phyloP scores from a whole-genome alignment of 2,888 invertebrate genomes.

The Callimorpha dominula region DNA sequence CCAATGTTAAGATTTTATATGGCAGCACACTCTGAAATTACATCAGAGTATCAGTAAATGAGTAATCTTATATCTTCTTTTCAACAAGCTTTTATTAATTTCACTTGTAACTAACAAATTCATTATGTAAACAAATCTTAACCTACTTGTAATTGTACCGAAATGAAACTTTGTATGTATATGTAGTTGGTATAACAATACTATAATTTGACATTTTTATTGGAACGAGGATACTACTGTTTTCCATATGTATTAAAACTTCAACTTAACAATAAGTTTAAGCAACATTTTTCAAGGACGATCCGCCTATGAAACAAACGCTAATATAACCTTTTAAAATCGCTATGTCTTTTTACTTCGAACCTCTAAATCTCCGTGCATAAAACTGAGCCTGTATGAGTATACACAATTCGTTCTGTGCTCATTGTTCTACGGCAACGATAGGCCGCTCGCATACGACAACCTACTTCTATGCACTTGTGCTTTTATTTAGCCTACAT shows the following conservation, averaged over 20 bases:
- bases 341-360: constrained; percentile 25
- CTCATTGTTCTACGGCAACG: constrained; percentile 62
- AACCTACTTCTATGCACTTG: constrained; percentile 32
- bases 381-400: constrained; percentile 52
- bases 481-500: constrained; percentile 34
- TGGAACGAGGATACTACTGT: neutral
- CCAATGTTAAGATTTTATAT: no score
- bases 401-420: constrained; percentile 56
- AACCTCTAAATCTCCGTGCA: constrained; percentile 34
- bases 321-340: neutral
- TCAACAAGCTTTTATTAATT: no score
- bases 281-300: neutral
- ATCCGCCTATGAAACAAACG: neutral
- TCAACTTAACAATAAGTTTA: no score
- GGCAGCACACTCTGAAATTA: no score
- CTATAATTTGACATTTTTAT: neutral
- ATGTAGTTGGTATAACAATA: no score
- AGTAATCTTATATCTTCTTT: no score
- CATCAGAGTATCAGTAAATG: no score
- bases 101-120: no score
- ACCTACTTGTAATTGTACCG: no score
- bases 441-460: constrained; percentile 49
- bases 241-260: neutral
- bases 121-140: no score
- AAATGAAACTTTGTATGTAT: no score